These are phyloP conservation scores for Chaetoderma sp. DNA, from an alignment of 2,888 invertebrate species.

Conservation along the genomic window DNA sequence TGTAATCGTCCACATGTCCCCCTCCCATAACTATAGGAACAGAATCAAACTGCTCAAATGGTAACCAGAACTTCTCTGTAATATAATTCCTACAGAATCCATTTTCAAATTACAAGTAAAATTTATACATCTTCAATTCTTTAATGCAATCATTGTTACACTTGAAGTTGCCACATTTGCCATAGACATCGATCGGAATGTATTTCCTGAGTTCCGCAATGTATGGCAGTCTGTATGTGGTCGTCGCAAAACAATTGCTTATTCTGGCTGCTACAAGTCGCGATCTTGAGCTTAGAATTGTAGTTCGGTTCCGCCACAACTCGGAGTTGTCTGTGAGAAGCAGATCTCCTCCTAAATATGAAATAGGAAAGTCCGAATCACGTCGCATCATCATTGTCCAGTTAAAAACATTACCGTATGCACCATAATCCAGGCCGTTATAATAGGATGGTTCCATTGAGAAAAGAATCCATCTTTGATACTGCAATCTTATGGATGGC, in stretches of 20 bases:
- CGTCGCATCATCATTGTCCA: not conserved
- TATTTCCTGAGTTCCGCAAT: not conserved
- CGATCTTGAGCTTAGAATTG: no score
- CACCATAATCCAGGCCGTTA: not conserved
- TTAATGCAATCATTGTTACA: not conserved
- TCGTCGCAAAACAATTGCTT: not conserved
- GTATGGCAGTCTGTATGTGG: not conserved
- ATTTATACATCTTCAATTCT: not conserved
- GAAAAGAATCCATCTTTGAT: constrained; percentile 2
- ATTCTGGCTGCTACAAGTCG: not conserved
- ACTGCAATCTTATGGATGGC: not conserved
- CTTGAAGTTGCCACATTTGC: not conserved
- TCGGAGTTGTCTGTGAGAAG: not conserved
- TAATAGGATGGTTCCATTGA: not conserved
- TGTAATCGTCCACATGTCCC: not conserved
- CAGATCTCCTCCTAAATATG: not conserved
- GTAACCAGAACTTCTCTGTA: constrained; percentile 1
- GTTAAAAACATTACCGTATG: not conserved
- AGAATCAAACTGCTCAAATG: not conserved
- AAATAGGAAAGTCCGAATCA: not conserved
- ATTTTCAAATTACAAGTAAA: constrained; percentile 4
- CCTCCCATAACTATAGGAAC: constrained; percentile 5
- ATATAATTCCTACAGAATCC: constrained; percentile 1
- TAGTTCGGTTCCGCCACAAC: no score
- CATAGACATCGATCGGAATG: not conserved